These are phyloP conservation scores for Aricia agestis DNA, from an alignment of 1,140 invertebrate species.

Conservation along the genomic window DNA sequence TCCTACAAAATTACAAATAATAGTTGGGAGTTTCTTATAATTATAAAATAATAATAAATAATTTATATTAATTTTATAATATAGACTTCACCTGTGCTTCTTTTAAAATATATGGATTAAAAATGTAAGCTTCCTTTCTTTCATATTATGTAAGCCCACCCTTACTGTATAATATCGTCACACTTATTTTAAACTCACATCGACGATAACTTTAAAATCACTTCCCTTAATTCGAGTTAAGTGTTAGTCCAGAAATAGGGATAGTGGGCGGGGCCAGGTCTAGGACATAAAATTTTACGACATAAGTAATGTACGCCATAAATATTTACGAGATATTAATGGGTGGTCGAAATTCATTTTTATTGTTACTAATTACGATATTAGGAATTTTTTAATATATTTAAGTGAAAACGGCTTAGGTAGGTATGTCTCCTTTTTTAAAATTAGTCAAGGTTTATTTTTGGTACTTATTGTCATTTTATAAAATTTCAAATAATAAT, in stretches of 20 bases:
- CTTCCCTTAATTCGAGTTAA: slow-evolving; percentile 57
- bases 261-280: slow-evolving; percentile 35
- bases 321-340: slow-evolving; percentile 27
- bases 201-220: slow-evolving; percentile 54
- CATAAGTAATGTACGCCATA: slow-evolving; percentile 20
- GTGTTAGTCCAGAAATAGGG: slow-evolving; percentile 42
- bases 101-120: too few species aligned
- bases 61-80: too few species aligned
- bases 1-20: too few species aligned
- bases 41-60: too few species aligned
- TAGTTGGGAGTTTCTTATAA: too few species aligned
- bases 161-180: slow-evolving; percentile 38
- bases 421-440: too few species aligned
- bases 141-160: slow-evolving; percentile 46
- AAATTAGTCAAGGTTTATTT: too few species aligned
- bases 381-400: not conserved
- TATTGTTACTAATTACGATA: not conserved
- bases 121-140: too few species aligned
- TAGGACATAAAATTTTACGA: slow-evolving; percentile 49
- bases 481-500: too few species aligned
- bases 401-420: too few species aligned
- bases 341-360: slow-evolving; percentile 14
- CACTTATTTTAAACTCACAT: slow-evolving; percentile 60
- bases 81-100: too few species aligned
- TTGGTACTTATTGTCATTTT: too few species aligned